These are phyloP conservation scores for Poecile atricapillus DNA, from an alignment of 2,113 vertebrate genomes.

Conservation along the genomic window DNA sequence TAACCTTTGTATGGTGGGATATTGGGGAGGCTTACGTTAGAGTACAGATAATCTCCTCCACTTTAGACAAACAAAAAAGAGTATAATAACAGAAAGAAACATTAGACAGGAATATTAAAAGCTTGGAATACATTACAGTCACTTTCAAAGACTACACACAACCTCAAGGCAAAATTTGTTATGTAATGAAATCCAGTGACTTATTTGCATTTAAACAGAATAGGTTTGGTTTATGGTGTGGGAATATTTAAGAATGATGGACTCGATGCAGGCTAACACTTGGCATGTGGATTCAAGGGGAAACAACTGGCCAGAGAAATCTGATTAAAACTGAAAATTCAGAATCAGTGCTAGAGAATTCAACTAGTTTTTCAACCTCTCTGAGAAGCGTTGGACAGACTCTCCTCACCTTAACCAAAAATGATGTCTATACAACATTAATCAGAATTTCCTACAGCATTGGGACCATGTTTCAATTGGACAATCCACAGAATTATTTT, in stretches of 20 bases:
- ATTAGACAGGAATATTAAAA: background rate
- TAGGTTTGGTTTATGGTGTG: background rate
- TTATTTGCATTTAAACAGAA: background rate
- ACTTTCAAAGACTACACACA: background rate
- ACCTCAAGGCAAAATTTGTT: background rate
- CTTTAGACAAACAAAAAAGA: conserved; percentile 38
- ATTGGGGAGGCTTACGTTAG: background rate
- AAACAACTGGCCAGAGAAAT: background rate
- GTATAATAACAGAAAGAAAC: background rate
- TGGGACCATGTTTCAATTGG: background rate
- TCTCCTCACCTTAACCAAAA: background rate
- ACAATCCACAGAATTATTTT: background rate
- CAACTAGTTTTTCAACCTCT: background rate
- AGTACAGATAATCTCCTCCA: conserved; percentile 17
- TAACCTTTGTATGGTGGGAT: background rate
- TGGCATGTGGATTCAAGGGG: background rate
- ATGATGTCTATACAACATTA: too few relatives aligned
- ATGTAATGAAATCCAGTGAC: background rate
- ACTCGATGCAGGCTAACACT: background rate
- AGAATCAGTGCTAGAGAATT: background rate
- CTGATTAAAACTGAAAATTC: background rate
- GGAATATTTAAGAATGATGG: background rate
- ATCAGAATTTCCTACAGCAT: background rate
- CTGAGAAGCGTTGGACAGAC: background rate
- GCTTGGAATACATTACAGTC: background rate